A percentile compares a stretch with the other conserved stretches of the same genome.
phyloP scores from a whole-genome alignment of 2,888 invertebrate species.

The Dasypogon diadema region DNA sequence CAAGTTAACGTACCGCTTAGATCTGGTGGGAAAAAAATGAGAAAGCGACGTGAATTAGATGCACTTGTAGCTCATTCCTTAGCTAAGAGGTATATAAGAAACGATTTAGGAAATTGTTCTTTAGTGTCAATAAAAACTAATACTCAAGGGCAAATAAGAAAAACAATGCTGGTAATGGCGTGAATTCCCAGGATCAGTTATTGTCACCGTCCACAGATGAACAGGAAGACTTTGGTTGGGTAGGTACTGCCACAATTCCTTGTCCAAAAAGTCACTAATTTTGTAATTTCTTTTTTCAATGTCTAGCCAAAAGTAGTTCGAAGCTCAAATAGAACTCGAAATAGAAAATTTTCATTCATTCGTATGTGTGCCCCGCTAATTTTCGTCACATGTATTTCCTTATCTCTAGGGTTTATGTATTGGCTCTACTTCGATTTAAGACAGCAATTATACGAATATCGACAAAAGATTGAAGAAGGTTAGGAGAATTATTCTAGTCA shows the following conservation, averaged over 20 bases:
- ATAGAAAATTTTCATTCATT: constrained; percentile 63
- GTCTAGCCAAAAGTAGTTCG: constrained; percentile 59
- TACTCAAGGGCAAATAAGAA: constrained; percentile 54
- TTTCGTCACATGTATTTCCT: constrained; percentile 62
- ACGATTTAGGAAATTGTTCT: neutral
- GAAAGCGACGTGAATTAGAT: constrained; percentile 81
- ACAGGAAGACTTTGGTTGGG: constrained; percentile 70
- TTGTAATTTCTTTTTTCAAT: neutral
- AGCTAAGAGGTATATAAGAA: constrained; percentile 63
- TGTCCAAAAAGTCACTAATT: constrained; percentile 2
- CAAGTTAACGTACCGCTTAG: constrained; percentile 75
- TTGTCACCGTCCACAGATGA: constrained; percentile 76
- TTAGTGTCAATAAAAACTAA: neutral
- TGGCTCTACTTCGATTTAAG: constrained; percentile 67
- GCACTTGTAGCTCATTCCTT: constrained; percentile 74
- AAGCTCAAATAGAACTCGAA: constrained; percentile 62
- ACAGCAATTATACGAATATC: constrained; percentile 66
- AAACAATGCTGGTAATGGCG: constrained; percentile 62
- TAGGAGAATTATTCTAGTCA: constrained; percentile 26
- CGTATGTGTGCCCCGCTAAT: constrained; percentile 65
- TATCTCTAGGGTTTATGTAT: constrained; percentile 65
- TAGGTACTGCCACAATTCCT: constrained; percentile 57
- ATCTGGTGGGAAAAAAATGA: constrained; percentile 77
- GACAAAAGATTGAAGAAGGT: constrained; percentile 68
- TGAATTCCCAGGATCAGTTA: constrained; percentile 73